Conservation (phyloP, 2,797 vertebrate genomes). For the Halcyon smyrnensis region DNA sequence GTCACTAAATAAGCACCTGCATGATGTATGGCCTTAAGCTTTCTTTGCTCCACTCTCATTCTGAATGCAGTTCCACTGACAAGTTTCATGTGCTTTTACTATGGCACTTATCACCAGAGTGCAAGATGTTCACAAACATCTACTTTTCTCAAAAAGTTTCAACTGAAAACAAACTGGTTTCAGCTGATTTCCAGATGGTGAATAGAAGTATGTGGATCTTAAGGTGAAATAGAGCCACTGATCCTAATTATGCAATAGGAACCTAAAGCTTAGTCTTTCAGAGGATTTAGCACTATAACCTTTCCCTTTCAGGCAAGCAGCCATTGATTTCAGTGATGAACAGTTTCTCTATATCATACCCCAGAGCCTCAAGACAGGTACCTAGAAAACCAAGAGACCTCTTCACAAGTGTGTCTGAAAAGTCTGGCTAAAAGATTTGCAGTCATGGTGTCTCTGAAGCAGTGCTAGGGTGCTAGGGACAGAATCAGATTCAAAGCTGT, state of each 20-base stretch:
- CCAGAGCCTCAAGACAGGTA: neutral
- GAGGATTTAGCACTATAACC: neutral
- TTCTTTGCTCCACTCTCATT: neutral
- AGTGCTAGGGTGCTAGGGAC: neutral
- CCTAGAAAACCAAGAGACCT: neutral
- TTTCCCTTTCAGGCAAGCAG: neutral
- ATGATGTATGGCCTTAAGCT: neutral
- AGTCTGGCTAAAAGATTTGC: neutral
- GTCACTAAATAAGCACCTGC: neutral
- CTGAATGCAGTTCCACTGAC: neutral
- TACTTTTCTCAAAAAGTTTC: neutral
- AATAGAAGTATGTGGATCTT: neutral
- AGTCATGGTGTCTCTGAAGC: accelerated
- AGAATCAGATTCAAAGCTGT: neutral
- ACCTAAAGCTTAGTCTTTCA: neutral
- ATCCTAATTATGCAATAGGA: neutral
- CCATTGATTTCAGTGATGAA: neutral
- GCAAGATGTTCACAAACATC: neutral
- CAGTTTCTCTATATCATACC: neutral
- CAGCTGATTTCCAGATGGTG: neutral
- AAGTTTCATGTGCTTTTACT: neutral
- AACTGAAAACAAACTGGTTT: neutral
- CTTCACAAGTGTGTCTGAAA: neutral
- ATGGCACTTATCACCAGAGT: neutral
- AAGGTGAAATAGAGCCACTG: neutral